A percentile compares a stretch with the other conserved stretches of the same genome.
These are phyloP conservation scores for Colletes collaris DNA, from an alignment of 2,888 invertebrate genomes.

Conservation along the genomic window DNA sequence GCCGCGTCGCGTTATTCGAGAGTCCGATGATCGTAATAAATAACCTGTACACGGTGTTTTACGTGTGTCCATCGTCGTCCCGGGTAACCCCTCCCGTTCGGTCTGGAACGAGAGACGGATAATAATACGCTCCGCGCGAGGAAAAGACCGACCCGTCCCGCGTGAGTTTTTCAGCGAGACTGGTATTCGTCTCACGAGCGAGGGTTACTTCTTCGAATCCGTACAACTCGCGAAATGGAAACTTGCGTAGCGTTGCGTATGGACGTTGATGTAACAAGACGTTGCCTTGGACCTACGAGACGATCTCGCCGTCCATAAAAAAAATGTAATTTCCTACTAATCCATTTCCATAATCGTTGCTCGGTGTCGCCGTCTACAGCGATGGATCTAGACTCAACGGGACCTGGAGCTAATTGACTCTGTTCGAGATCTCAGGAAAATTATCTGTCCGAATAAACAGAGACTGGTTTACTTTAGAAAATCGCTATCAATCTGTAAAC, in stretches of 20 bases:
- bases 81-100: no score
- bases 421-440: no score
- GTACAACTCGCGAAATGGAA: constrained; percentile 40
- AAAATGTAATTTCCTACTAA: neutral
- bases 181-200: constrained; percentile 43
- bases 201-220: constrained; percentile 31
- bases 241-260: constrained; percentile 39
- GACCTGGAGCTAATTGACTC: no score
- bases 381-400: no score
- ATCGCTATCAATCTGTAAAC: no score
- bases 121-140: neutral
- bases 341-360: no score
- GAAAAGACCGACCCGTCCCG: neutral
- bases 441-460: no score
- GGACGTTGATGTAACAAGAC: constrained; percentile 41
- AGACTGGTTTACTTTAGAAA: no score
- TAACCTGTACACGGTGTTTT: neutral
- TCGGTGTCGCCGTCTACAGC: no score
- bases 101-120: neutral
- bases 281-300: constrained; percentile 33
- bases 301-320: neutral
- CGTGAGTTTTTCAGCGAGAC: neutral
- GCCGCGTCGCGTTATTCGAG: neutral
- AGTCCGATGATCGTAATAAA: neutral
- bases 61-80: neutral